These are phyloP conservation scores for Aurelia aurita DNA, from an alignment of 30 jellyfish, hydroid and myxozoan species.

Conservation along the genomic window DNA sequence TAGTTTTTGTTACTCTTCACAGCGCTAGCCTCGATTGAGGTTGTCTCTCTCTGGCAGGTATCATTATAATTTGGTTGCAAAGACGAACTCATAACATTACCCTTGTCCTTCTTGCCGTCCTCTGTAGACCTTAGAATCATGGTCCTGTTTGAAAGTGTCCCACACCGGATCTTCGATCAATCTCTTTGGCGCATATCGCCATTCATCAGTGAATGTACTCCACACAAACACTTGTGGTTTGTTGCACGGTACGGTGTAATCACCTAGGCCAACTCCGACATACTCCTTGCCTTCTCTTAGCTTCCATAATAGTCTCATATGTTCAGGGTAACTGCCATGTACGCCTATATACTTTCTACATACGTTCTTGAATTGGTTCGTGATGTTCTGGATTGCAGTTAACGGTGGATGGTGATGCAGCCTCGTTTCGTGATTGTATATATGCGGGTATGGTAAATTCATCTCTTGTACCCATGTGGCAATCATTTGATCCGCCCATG, in stretches of 20 bases:
- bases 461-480: conserved; percentile 85
- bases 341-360: conserved; percentile 80
- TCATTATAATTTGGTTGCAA: too few relatives aligned
- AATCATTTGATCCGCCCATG: conserved; percentile 92
- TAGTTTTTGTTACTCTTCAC: too few relatives aligned
- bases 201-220: conserved; percentile 60
- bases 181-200: conserved; percentile 84
- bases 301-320: conserved; percentile 78
- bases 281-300: conserved; percentile 32
- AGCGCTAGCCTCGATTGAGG: too few relatives aligned
- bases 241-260: conserved; percentile 32
- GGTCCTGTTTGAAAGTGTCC: conserved; percentile 85
- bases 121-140: conserved; percentile 44
- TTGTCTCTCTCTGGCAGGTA: too few relatives aligned
- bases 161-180: conserved; percentile 80
- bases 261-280: conserved; percentile 44
- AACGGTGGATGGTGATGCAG: conserved; percentile 83
- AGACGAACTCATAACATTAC: neutral
- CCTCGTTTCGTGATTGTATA: conserved; percentile 76
- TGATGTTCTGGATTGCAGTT: neutral
- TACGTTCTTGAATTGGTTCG: conserved; percentile 14
- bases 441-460: neutral
- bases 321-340: conserved; percentile 89
- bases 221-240: conserved; percentile 47
- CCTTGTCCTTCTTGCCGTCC: conserved; percentile 84